phyloP scores from a whole-genome alignment of 2,113 vertebrate species.

The Chroicocephalus ridibundus region DNA sequence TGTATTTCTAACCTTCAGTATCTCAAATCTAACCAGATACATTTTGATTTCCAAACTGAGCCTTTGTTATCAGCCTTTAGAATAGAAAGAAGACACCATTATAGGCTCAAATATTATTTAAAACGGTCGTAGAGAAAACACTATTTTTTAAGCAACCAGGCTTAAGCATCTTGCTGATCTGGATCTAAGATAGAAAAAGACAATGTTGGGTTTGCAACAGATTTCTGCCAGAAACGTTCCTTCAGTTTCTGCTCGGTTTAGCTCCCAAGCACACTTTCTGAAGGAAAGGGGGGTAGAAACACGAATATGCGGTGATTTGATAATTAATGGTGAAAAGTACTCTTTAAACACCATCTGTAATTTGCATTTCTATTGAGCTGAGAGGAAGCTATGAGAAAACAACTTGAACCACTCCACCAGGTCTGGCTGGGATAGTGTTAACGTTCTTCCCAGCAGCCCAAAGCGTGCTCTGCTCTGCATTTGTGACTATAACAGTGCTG shows the following conservation, averaged over 20 bases:
- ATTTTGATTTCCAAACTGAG: not conserved
- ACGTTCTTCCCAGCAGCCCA: not conserved
- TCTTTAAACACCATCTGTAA: not conserved
- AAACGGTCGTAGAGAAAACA: not conserved
- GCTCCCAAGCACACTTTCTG: not conserved
- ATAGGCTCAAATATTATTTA: not conserved
- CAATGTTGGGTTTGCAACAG: not conserved
- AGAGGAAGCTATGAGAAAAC: not conserved
- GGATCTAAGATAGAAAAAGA: not conserved
- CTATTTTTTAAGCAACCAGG: not conserved
- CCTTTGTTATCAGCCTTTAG: not conserved
- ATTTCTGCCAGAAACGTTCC: not conserved
- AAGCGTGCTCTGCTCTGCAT: not conserved
- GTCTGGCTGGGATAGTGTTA: not conserved
- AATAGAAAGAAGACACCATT: not conserved
- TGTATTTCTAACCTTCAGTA: not conserved
- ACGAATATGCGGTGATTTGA: not conserved
- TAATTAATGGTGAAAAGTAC: not conserved
- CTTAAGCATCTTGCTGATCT: not conserved
- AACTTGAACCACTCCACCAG: not conserved
- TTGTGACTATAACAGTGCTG: accelerated
- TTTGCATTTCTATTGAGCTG: not conserved
- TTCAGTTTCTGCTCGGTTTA: not conserved
- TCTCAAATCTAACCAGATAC: not conserved
- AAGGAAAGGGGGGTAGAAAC: not conserved